These are phyloP conservation scores for Apamea monoglypha DNA, from an alignment of 2,888 invertebrate species.

Conservation along the genomic window DNA sequence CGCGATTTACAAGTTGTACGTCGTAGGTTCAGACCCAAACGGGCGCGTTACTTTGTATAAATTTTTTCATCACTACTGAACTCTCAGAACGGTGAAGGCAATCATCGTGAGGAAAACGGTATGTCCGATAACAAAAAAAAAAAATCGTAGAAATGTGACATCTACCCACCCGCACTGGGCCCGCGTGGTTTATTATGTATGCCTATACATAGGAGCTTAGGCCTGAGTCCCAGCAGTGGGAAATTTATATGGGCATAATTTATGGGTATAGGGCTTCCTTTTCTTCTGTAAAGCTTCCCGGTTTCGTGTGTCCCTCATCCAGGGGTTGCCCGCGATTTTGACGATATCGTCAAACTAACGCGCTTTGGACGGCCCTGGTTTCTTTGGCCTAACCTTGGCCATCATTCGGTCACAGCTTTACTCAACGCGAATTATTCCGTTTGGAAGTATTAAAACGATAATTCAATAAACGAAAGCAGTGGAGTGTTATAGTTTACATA, in stretches of 20 bases:
- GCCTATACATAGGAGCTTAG: no score
- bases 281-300: neutral
- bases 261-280: no score
- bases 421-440: neutral
- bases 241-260: no score
- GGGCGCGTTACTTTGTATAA: no score
- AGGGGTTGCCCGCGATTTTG: neutral
- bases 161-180: no score
- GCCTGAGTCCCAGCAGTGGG: no score
- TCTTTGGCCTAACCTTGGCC: neutral
- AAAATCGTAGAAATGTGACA: neutral
- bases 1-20: neutral
- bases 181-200: no score
- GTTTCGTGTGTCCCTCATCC: neutral
- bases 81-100: neutral
- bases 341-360: neutral
- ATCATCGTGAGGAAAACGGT: neutral
- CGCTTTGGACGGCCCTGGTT: neutral
- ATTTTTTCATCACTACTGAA: no score
- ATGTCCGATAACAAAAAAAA: neutral
- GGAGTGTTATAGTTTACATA: slow-evolving; percentile 12
- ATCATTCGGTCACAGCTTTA: neutral
- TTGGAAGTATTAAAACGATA: slow-evolving; percentile 2
- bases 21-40: neutral
- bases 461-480: slow-evolving; percentile 14